Evolutionary conservation across 2,888 invertebrate species (phyloP), one percentile per base, ranked within the genome.

Genomic region (Phortica okadai): DNA sequence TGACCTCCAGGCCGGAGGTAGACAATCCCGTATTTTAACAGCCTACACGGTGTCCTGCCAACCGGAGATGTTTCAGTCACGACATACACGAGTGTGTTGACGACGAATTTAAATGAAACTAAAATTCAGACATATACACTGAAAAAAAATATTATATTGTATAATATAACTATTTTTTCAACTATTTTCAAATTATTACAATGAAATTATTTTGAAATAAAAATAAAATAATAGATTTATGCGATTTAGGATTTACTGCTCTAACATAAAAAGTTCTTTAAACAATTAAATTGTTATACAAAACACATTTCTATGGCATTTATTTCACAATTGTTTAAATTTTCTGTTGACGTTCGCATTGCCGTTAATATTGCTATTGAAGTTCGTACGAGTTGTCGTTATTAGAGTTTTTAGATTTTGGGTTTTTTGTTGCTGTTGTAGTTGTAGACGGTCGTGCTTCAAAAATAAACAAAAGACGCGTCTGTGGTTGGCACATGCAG

Each of bases 391-490:
- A 50, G 50, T 50, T 11, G 50, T 14, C 50, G 50, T 50, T 50
- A 50, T 50, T 50, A 14, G 50, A 50, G 50, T 50, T 50, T 50
- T 50, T 14, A 50, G 14, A 50, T 11, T 50, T 50, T 8, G 2
- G 2, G 6, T 50, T 21, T 21, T 21, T 21, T 50, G 50, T 50
- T 50, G 50, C 3, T 14, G 50, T 50, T 50, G 14, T 50, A 1
- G 10, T 50, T 14, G 50, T 11, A 50, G 8, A 0, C 6, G 8
- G 50, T 72, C 33, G 33, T 56, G 11, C 70, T 72, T 72, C 74
- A 76, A 80, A 82, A 76, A 83, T 88, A 88, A 88, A 85, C 88
- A 85, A 88, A 87, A 88, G 89, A 88, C 89, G 85, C 89, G 88
- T 88, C 85, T 85, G 85, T 83, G 85, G 85, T 83, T 21, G 54